Conservation (phyloP, 2,113 vertebrate species). For the Coreoperca whiteheadi region DNA sequence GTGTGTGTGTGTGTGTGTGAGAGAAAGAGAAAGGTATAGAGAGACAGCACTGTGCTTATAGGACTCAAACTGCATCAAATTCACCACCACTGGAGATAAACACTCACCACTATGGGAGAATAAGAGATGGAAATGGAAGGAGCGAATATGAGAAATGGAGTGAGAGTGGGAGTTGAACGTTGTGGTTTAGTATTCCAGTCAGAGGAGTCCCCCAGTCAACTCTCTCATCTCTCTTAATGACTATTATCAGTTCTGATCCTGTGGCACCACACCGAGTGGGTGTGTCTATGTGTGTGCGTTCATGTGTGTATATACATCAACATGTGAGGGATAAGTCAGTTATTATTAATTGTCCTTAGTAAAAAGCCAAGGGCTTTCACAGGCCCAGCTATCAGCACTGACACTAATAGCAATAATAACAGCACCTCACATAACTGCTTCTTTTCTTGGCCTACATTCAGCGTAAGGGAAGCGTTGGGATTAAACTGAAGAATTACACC, state of each 20-base stretch:
- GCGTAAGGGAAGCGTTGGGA: background rate
- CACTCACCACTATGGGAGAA: background rate
- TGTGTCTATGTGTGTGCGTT: constrained; percentile 5
- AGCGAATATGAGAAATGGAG: constrained; percentile 11
- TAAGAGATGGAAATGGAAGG: constrained; percentile 17
- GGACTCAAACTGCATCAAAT: constrained; percentile 12
- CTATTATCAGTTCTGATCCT: constrained; percentile 66
- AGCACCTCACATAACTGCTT: constrained; percentile 24
- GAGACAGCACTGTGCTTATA: background rate
- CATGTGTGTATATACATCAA: constrained; percentile 1
- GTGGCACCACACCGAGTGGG: constrained; percentile 52
- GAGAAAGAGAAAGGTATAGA: background rate
- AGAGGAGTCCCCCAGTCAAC: constrained; percentile 17
- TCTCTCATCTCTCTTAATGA: constrained; percentile 60
- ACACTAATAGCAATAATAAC: constrained; percentile 10
- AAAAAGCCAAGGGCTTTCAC: constrained; percentile 20
- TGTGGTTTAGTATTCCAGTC: constrained; percentile 56
- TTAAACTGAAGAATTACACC: constrained; percentile 19
- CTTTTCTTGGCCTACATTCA: constrained; percentile 1
- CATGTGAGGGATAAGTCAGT: constrained; percentile 22
- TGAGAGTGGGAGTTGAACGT: constrained; percentile 27
- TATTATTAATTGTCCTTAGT: constrained; percentile 36
- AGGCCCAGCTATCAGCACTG: background rate
- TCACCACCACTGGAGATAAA: background rate
- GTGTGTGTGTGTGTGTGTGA: background rate